Base-by-base conservation (phyloP, 2,888 invertebrate species). In the Teinopalpus imperialis region DNA sequence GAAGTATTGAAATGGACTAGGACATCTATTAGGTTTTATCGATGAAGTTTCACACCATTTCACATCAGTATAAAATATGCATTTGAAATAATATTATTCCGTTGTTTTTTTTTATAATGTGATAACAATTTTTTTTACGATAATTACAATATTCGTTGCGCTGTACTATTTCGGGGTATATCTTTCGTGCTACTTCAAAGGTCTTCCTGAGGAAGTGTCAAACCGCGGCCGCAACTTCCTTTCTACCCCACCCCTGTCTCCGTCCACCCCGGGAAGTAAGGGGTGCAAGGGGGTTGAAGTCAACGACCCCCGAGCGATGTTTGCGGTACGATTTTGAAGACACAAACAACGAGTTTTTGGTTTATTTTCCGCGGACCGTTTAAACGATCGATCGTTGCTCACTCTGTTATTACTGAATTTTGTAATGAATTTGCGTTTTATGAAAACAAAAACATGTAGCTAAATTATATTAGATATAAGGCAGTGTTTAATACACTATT, bases 121-220 rank as follows among this genome's bases (percentile, higher is more conserved):
- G 69, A 2, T 10, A 3, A 26, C 10, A 9, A 4, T 26, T 3
- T 9, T 26, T 3, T n/a, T 29, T n/a, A 2, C 10, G n/a, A 6
- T 29, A 7, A 13, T 14, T 13, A 29, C 14, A 16, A 16, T 13
- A 13, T 5, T 2, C 7, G 13, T 2, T 31, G 16, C 3, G 9
- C 16, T 1, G 7, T 21, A n/a, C 4, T 24, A 24, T 36, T 24
- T 4, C 13, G 12, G 54, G 53, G 54, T 54, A 46, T 62, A 66
- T 74, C 71, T 81, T 73, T 65, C 62, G 66, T 65, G 66, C 60
- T 64, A 76, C 79, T 72, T 81, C 78, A 81, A 85, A 85, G 81
- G 81, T 80, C 82, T 86, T 87, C 86, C 85, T 81, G 81, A 86
- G 87, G 87, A 87, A 82, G 85, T 82, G 83, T 82, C 80, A 81